Evolutionary conservation across 2,113 vertebrate species (phyloP), one percentile per base, ranked within the genome.

Genomic region (Neofelis nebulosa): DNA sequence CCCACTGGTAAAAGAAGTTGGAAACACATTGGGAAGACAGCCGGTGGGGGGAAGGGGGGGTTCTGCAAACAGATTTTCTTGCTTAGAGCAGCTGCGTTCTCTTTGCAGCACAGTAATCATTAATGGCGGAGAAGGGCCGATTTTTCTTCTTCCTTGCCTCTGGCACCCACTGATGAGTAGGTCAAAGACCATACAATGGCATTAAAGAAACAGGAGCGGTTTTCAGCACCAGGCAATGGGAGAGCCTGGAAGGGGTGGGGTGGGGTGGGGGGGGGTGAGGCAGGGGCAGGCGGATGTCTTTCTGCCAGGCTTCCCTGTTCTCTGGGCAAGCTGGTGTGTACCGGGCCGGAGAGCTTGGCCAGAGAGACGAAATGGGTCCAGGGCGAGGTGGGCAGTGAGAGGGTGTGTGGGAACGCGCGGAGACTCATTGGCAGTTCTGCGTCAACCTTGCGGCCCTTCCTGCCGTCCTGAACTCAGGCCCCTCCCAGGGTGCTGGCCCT

Each of bases 131-230:
- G 29, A 78, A 55, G 65, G n/a, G 11, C 76, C 2, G 0, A 13
- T 41, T 13, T 55, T 7, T 2, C 65, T 21, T 21, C 45, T 66
- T 63, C 66, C 27, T n/a, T 55, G 69, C 71, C 14, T 81, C 48
- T 16, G 69, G 48, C 52, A 7, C 48, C 19, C 15, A 3, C 21
- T 4, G 25, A 33, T 1, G 31, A 89, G 74, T 15, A 16, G 6
- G 38, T 16, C 38, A 3, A 2, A 45, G 89, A 23, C 48, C 19
- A n/a, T 0, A 0, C 2, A 21, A 3, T 2, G 33, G 69, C 36
- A 3, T 27, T 19, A 19, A 25, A 65, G 65, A 48, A 41, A 55
- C 71, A 14, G 14, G 78, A 85, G 48, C 21, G 0, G 0, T 23
- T 52, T 23, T 79, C 29, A 19, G 84, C 41, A 7, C 3, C 45